Evolutionary conservation across 2,797 vertebrate species (phyloP).

Genomic region (Propithecus deckenii): DNA sequence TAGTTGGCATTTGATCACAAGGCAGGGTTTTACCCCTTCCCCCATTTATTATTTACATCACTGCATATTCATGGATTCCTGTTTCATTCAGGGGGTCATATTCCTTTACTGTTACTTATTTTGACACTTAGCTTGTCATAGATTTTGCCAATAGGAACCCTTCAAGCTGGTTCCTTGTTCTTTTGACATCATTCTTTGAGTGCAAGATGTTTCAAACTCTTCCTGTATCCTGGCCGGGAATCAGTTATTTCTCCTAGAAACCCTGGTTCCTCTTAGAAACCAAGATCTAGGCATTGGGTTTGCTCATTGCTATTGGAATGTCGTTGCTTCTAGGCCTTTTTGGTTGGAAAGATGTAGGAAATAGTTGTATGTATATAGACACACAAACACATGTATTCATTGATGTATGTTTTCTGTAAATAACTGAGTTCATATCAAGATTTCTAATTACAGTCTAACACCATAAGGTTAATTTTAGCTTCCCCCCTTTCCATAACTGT

Average conservation of each 20-base stretch:
- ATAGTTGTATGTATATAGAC: background rate
- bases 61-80: background rate
- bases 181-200: background rate
- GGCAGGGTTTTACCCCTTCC: background rate
- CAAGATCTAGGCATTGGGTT: background rate
- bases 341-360: background rate
- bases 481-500: background rate
- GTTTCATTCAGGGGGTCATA: background rate
- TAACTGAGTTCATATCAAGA: constrained; percentile 2
- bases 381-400: background rate
- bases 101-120: background rate
- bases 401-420: background rate
- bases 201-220: background rate
- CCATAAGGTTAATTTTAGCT: background rate
- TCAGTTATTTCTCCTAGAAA: background rate
- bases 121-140: background rate
- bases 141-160: background rate
- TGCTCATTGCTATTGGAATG: background rate
- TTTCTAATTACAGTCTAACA: background rate
- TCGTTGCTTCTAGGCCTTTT: background rate
- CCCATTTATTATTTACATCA: background rate
- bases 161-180: background rate
- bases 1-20: background rate
- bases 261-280: background rate
- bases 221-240: background rate